These are phyloP conservation scores for Brienomyrus longianalis DNA, from an alignment of 2,113 vertebrate genomes.

Conservation along the genomic window DNA sequence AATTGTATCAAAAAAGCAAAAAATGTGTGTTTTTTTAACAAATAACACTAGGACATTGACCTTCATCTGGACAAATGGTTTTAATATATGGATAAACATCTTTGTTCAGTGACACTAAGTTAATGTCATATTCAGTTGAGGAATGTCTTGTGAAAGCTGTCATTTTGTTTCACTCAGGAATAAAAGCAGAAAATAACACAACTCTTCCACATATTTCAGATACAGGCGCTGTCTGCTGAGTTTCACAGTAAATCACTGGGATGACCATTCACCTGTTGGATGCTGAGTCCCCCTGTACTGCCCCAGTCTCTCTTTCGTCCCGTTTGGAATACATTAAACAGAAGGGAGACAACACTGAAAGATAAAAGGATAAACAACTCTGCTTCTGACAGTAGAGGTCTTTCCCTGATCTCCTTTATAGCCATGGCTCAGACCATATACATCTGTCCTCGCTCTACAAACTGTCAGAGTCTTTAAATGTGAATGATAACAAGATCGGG, in stretches of 20 bases:
- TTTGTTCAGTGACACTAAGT: background rate
- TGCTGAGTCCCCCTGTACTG: background rate
- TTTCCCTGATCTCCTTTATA: background rate
- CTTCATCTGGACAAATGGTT: background rate
- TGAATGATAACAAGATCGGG: constrained; percentile 17
- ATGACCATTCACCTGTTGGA: constrained; percentile 8
- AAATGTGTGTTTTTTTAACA: background rate
- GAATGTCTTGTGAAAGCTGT: background rate
- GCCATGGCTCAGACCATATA: constrained; percentile 14
- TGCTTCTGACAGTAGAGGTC: background rate
- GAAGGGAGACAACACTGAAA: constrained; percentile 6
- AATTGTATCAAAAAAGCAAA: background rate
- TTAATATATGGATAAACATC: background rate
- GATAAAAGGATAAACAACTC: constrained; percentile 23
- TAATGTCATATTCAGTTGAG: background rate
- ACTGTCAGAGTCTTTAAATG: constrained; percentile 9
- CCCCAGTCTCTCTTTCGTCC: constrained; percentile 10
- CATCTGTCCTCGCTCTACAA: constrained; percentile 6
- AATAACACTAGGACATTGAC: background rate
- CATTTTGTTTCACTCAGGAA: background rate
- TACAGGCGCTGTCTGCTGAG: background rate
- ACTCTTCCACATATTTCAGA: background rate
- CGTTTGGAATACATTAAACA: background rate
- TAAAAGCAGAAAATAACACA: background rate
- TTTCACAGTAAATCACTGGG: background rate